These are phyloP conservation scores for Scolopax bukidnonensis DNA, from an alignment of 2,797 vertebrate genomes.

Conservation along the genomic window DNA sequence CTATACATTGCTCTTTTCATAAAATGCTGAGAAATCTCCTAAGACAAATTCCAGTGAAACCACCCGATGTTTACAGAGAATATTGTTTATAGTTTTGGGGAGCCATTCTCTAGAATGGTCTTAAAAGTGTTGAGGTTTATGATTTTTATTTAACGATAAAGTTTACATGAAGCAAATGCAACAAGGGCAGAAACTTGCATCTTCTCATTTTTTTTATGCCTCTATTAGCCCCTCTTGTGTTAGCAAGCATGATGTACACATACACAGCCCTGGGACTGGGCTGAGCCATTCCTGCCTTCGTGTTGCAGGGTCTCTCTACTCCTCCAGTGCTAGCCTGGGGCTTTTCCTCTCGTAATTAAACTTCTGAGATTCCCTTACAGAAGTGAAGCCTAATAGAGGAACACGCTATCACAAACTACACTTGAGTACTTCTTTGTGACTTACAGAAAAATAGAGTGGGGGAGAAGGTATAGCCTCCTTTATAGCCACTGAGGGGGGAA, in stretches of 20 bases:
- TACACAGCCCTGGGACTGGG: not conserved
- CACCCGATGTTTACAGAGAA: not conserved
- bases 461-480: not conserved
- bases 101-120: not conserved
- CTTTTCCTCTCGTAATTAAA: not conserved
- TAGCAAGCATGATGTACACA: accelerated
- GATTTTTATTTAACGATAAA: not conserved
- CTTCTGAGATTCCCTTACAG: not conserved
- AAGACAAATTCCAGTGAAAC: not conserved
- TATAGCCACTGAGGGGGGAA: not conserved
- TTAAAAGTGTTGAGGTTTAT: not conserved
- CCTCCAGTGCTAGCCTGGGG: not conserved
- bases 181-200: not conserved
- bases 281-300: not conserved
- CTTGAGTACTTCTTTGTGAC: not conserved
- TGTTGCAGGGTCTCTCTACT: not conserved
- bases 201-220: not conserved
- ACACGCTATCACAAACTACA: not conserved
- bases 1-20: not conserved
- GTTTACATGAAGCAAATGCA: not conserved
- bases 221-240: accelerated
- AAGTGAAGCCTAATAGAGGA: not conserved
- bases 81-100: accelerated
- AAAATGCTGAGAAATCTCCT: not conserved
- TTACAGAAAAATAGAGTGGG: not conserved